Conservation (phyloP, 1,140 invertebrate species). For the Sarcophaga bullata region DNA sequence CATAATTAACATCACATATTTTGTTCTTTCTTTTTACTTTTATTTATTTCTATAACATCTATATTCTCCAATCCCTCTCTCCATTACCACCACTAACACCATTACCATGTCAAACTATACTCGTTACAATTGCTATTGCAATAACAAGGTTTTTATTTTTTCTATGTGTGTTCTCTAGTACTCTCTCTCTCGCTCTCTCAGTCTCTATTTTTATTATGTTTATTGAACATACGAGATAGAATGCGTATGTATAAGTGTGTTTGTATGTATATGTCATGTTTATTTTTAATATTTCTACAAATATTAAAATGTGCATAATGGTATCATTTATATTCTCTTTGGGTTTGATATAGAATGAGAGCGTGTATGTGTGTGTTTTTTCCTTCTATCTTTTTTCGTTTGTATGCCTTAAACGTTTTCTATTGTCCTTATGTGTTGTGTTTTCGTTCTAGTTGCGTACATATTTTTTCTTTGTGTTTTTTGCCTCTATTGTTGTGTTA, state of each 20-base stretch:
- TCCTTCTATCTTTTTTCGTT: too few species aligned
- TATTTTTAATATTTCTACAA: constrained; percentile 4
- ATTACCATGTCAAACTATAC: too few species aligned
- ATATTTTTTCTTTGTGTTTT: background rate
- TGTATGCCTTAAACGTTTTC: background rate
- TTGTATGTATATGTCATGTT: background rate
- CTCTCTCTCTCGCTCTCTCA: background rate
- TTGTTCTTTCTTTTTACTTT: background rate
- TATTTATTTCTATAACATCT: background rate
- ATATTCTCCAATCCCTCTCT: background rate
- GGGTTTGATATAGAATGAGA: background rate
- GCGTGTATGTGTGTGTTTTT: background rate
- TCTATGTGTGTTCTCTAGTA: background rate
- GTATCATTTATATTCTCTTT: background rate
- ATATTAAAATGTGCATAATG: constrained; percentile 14
- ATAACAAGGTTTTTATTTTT: background rate
- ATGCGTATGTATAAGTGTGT: background rate
- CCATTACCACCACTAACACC: background rate
- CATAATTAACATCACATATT: constrained; percentile 30
- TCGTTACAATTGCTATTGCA: too few species aligned
- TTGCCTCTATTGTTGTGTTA: too few species aligned
- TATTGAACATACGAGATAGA: too few species aligned
- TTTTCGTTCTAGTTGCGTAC: background rate
- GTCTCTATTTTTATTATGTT: too few species aligned
- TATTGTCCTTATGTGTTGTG: background rate